phyloP scores from a whole-genome alignment of 2,113 vertebrate genomes.

The Hypanus sabinus region DNA sequence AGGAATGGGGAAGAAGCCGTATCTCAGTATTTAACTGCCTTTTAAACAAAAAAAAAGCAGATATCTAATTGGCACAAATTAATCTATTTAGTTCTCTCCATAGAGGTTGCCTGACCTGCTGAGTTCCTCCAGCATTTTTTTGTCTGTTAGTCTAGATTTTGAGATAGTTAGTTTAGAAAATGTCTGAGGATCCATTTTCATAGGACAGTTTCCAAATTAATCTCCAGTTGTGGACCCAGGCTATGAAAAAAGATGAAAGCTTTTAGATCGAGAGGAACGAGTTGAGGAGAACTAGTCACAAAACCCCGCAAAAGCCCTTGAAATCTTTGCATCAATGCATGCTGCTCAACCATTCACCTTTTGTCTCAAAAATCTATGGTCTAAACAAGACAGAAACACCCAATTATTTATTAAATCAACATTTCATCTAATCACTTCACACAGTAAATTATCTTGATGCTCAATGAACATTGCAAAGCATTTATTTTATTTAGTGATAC shows the following conservation, averaged over 20 bases:
- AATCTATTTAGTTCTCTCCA: no score
- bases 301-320: neutral
- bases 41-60: no score
- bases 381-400: neutral
- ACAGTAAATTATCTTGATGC: neutral
- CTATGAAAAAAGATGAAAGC: neutral
- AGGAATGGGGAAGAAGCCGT: no score
- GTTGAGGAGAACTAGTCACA: no score
- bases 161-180: neutral
- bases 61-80: no score
- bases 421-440: neutral
- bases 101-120: no score
- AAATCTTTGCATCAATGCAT: neutral
- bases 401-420: neutral
- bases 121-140: neutral
- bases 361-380: neutral
- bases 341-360: neutral
- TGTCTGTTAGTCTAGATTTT: neutral
- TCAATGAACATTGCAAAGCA: neutral
- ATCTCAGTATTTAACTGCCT: no score
- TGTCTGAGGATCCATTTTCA: neutral
- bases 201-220: neutral
- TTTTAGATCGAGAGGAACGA: no score
- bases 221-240: neutral
- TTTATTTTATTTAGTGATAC: neutral